Conservation (phyloP, 2,888 invertebrate species). For the Pilophorus perplexus region DNA sequence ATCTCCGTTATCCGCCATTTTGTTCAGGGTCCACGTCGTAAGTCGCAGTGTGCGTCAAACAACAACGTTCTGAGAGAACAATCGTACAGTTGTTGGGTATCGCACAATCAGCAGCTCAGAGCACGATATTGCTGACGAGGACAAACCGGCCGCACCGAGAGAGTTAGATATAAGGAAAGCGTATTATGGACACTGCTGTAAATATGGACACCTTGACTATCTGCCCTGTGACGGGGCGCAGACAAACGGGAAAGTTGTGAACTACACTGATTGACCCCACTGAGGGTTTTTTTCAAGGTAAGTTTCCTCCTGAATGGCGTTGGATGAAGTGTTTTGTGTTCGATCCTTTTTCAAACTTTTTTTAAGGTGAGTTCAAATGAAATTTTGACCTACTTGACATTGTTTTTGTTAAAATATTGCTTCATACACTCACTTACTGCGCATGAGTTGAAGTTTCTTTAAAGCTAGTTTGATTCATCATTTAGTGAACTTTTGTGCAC, state of each 20-base stretch:
- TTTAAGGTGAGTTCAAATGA: neutral
- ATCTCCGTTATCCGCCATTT: no score
- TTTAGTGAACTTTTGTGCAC: neutral
- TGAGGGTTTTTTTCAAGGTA: neutral
- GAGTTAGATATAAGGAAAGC: no score
- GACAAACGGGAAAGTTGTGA: neutral
- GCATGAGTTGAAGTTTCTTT: neutral
- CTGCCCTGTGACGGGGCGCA: no score
- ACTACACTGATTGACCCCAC: neutral
- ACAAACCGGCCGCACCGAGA: no score
- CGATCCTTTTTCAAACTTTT: constrained; percentile 1
- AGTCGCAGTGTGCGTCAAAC: no score
- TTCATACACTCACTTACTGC: neutral
- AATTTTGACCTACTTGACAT: neutral
- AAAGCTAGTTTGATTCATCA: neutral
- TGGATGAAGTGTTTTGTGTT: neutral
- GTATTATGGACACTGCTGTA: neutral
- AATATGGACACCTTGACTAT: no score
- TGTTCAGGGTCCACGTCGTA: no score
- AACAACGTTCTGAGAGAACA: no score
- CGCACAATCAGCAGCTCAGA: no score
- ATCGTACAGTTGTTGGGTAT: no score
- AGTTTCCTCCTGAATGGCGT: neutral
- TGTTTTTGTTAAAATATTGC: neutral
- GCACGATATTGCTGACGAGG: no score